Conservation (phyloP, 1,140 invertebrate species). For the Brachionus koreanus region DNA sequence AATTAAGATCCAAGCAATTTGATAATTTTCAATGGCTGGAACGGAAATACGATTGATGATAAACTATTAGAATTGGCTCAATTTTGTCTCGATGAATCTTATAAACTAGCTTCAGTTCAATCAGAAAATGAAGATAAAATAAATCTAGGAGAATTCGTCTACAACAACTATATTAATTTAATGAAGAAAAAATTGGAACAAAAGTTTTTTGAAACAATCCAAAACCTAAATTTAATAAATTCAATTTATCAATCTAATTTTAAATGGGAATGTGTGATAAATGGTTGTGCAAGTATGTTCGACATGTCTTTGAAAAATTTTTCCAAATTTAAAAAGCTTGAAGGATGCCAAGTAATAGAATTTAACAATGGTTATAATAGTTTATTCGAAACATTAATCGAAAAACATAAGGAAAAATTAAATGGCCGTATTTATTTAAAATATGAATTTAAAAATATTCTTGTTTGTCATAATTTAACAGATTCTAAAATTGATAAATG, state of each 20-base stretch:
- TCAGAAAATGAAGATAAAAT: neutral
- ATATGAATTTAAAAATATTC: neutral
- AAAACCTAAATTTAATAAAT: neutral
- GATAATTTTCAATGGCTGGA: neutral
- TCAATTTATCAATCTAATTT: neutral
- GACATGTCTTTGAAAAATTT: constrained; percentile 34
- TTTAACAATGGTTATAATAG: constrained; percentile 17
- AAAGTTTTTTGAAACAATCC: neutral
- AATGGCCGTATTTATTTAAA: neutral
- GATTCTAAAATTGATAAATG: neutral
- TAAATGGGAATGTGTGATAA: constrained; percentile 11
- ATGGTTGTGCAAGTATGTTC: neutral
- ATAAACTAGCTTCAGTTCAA: neutral
- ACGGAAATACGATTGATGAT: neutral
- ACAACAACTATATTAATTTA: neutral
- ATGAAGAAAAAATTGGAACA: neutral
- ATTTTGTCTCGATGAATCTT: neutral
- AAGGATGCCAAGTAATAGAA: neutral
- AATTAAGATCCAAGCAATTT: neutral
- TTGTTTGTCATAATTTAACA: neutral
- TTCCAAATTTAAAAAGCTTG: neutral
- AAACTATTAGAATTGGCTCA: neutral
- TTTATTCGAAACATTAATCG: neutral
- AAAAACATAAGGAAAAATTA: neutral
- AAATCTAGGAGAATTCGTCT: constrained; percentile 23